A percentile compares a stretch with the other conserved stretches of the same genome.
These are phyloP conservation scores for Calidris pygmaea DNA, from an alignment of 2,113 vertebrate genomes.

Conservation along the genomic window DNA sequence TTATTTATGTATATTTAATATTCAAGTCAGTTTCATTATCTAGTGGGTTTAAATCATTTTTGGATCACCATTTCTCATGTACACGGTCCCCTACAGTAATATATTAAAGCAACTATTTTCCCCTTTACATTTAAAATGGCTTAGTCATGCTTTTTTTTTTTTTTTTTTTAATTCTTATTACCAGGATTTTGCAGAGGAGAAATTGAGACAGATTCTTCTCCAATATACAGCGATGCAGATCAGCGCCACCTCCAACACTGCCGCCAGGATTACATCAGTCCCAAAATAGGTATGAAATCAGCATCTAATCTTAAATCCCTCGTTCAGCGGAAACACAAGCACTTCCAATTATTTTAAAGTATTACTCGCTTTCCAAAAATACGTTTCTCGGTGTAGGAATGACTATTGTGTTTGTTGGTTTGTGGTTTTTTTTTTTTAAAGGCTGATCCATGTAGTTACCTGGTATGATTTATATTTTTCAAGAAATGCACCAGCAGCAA, in stretches of 20 bases:
- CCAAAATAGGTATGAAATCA: conserved; percentile 53
- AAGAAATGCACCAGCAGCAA: conserved; percentile 29
- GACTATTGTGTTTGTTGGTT: not conserved
- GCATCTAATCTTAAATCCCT: conserved; percentile 35
- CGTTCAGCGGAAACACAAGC: conserved; percentile 58
- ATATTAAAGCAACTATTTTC: conserved; percentile 56
- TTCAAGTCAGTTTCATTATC: conserved; percentile 74
- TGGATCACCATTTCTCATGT: conserved; percentile 42
- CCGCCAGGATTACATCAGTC: conserved; percentile 20
- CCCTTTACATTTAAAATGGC: conserved; percentile 69
- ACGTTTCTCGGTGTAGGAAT: conserved; percentile 52
- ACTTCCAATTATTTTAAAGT: conserved; percentile 61
- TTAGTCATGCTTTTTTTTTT: conserved; percentile 56
- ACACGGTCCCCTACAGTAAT: not conserved
- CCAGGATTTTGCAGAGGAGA: conserved; percentile 41
- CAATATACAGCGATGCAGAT: not conserved
- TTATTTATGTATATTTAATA: conserved; percentile 77
- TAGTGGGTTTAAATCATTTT: conserved; percentile 66
- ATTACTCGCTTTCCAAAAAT: conserved; percentile 56
- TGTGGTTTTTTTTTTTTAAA: not conserved
- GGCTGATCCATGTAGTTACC: conserved; percentile 22
- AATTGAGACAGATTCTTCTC: not conserved
- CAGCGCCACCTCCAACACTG: not conserved
- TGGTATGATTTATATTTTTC: conserved; percentile 37
- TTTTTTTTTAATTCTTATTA: not conserved